Evolutionary conservation across 2,888 invertebrate species (phyloP), one percentile per base, ranked within the genome.

Genomic region (Lasius fuliginosus): DNA sequence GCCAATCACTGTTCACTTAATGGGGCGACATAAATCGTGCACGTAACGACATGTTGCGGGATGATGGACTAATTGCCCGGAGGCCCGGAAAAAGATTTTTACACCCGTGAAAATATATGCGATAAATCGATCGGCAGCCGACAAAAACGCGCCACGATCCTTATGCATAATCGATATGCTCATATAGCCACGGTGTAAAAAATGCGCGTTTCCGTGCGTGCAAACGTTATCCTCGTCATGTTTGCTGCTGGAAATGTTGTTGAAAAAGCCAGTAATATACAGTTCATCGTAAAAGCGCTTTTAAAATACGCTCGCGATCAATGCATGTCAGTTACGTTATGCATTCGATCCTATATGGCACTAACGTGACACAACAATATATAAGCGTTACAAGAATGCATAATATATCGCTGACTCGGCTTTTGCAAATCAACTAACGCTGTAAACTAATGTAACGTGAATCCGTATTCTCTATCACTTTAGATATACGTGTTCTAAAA

Each of bases 1-100:
- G 71, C 33, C 71, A 81, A 81, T 81, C 79, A 81, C 60, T 27
- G 18, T 69, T 56, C 15, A 58, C 0, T 71, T 60, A 60, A 71
- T 71, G 15, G 46, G 27, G 42, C 60, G 71, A 46, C 62, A 81
- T 81, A 81, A 81, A 81, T 71, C 36, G 46, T 23, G 1, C 69
- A 27, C 27, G 36, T 49, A 81, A 81, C 71, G 71, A 60, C 27
- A 30, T 42, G 5, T 60, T 36, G 40, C 12, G 12, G 46, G 33
- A 30, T 49, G 15, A 71, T 15, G 6, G 40, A n/a, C 36, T 79
- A 60, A 77, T 71, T 71, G 60, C n/a, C 12, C n/a, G 8, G 36
- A 36, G n/a, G 53, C 12, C 18, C 5, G 18, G 18, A 60, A 27
- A 5, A 36, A 6, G 2, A 3, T 67, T 71, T 79, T 53, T 60